Evolutionary conservation across 1,140 invertebrate genomes (phyloP), one percentile per base, ranked within the genome.

Genomic region (Matsumurasca onukii): DNA sequence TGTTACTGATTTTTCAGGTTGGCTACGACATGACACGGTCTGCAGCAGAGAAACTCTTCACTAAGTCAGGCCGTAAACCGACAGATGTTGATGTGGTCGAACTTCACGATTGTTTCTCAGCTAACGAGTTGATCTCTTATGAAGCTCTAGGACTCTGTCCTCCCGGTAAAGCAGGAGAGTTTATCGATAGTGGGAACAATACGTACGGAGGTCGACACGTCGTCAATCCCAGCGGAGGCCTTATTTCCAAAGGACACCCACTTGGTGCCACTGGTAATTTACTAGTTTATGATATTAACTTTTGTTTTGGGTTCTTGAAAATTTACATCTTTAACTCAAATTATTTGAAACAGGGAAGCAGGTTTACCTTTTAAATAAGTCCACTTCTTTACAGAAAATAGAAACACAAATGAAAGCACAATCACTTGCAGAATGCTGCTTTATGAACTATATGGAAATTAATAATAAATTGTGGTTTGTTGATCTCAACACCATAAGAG

Each of bases 191-290:
- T 2, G 94, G 93, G 20, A 89, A 98, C 75, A 99, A 99, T 77
- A 99, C 98, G 0, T 99, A 99, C 77, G 97, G 98, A 29, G 98
- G 98, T 9, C 94, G 94, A 80, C 97, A 90, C 80, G 98, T 99
- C 0, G 85, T 99, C 1, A 99, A 99, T 80, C 98, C 98, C 1
- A 98, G 95, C 79, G 98, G 98, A 55, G 97, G 98, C 34, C 84
- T 99, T 3, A 98, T 99, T 70, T 98, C 95, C 0, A 99, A 99
- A 81, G 98, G 98, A 2, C 98, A 99, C 87, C 98, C 98, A 30
- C 81, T 99, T 29, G 98, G 97, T 57, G 97, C 97, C 2, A 99
- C 97, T 65, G 97, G 96, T 78, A 78, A 71, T 29, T 45, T 12
- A 12, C n/a, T n/a, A n/a, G n/a, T n/a, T n/a, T n/a, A n/a, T n/a